These are phyloP conservation scores for Eurytemora carolleeae DNA, from an alignment of 1,140 invertebrate species.

Conservation along the genomic window DNA sequence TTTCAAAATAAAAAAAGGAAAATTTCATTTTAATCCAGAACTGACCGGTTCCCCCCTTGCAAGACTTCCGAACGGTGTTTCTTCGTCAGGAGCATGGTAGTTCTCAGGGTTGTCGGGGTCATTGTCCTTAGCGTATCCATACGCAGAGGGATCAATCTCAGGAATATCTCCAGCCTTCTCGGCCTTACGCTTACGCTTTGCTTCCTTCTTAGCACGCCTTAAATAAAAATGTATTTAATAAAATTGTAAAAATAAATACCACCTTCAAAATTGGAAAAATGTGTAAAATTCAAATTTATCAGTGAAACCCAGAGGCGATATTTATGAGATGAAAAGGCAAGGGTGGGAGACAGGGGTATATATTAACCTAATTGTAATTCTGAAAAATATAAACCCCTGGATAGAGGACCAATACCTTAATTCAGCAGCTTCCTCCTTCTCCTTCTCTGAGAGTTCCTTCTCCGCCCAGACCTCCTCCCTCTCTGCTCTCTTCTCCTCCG, in stretches of 20 bases:
- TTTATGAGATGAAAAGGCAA: too few species aligned
- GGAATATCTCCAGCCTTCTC: neutral
- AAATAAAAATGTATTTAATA: too few species aligned
- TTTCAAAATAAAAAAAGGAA: too few species aligned
- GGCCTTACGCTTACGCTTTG: neutral
- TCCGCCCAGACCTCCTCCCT: neutral
- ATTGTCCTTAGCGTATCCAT: neutral
- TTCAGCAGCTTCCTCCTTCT: neutral
- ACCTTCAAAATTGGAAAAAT: too few species aligned
- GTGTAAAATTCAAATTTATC: too few species aligned
- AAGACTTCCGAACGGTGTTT: neutral
- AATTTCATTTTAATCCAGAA: too few species aligned
- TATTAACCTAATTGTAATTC: neutral
- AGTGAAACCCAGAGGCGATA: too few species aligned
- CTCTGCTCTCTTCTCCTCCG: neutral
- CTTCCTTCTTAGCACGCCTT: neutral
- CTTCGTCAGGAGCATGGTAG: constrained; percentile 3
- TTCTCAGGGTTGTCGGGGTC: constrained; percentile 6
- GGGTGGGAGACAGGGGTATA: too few species aligned
- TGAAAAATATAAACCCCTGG: neutral
- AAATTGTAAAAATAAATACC: too few species aligned
- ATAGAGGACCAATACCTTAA: neutral
- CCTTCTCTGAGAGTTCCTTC: constrained; percentile 1
- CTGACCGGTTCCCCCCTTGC: neutral
- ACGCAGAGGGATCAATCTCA: neutral